Conservation (phyloP, 2,113 vertebrate genomes). For the Ammospiza nelsoni region DNA sequence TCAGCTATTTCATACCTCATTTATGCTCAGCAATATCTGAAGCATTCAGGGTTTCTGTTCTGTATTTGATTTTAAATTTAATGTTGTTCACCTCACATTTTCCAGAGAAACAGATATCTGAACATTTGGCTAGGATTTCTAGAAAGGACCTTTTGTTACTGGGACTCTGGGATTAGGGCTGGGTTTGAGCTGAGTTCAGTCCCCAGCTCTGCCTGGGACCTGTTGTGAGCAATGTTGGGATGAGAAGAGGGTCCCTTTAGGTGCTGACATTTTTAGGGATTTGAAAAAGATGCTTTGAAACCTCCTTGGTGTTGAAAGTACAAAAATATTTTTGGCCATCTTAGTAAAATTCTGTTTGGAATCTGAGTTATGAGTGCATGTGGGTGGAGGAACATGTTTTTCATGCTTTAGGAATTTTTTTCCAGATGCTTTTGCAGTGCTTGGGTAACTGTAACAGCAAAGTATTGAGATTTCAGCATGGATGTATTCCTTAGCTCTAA, state of each 20-base stretch:
- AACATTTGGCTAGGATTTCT: not conserved
- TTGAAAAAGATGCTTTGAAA: conserved; percentile 21
- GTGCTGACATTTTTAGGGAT: not conserved
- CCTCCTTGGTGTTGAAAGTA: conserved; percentile 32
- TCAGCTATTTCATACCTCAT: not conserved
- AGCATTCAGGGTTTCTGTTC: not conserved
- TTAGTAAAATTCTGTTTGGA: conserved; percentile 56
- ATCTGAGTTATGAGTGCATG: conserved; percentile 62
- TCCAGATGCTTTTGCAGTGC: conserved; percentile 60
- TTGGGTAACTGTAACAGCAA: conserved; percentile 28
- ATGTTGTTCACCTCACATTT: not conserved
- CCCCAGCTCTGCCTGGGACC: not conserved
- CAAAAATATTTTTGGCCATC: conserved; percentile 46
- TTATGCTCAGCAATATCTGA: not conserved
- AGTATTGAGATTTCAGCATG: not conserved
- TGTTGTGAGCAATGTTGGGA: not conserved
- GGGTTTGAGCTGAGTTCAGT: not conserved
- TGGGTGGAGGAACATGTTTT: conserved; percentile 70
- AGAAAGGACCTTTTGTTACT: not conserved
- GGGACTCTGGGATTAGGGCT: not conserved
- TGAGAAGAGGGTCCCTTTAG: not conserved
- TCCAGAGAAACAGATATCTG: not conserved
- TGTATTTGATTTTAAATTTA: not conserved
- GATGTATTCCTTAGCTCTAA: not conserved
- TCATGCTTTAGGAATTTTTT: conserved; percentile 69